A percentile compares a stretch with the other conserved stretches of the same genome.
These are phyloP conservation scores for Phoenicopterus ruber DNA, from an alignment of 2,113 vertebrate species.

Conservation along the genomic window DNA sequence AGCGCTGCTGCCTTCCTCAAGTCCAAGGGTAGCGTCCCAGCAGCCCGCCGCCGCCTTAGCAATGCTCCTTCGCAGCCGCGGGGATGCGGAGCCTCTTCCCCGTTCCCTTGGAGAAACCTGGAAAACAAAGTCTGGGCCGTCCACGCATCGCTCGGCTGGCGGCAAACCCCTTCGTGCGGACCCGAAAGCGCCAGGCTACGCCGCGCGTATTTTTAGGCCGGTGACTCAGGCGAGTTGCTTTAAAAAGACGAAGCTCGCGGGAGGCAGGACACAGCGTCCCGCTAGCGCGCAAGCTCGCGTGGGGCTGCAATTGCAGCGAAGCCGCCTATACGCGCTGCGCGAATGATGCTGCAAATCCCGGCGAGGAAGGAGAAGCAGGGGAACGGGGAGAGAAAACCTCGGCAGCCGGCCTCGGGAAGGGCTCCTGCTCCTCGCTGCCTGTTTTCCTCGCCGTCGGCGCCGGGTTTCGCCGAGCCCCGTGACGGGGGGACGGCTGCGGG, in stretches of 20 bases:
- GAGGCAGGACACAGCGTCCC: neutral
- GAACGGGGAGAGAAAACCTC: no score
- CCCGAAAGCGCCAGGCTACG: neutral
- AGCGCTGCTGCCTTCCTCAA: neutral
- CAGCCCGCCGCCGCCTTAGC: neutral
- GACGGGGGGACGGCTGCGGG: neutral
- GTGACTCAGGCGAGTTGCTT: neutral
- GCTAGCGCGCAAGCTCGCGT: fast-evolving
- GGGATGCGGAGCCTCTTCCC: no score
- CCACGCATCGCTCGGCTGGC: fast-evolving
- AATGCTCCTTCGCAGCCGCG: neutral
- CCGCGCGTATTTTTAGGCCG: neutral
- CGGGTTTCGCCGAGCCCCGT: neutral
- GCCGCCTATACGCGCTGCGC: neutral
- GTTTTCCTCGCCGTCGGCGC: fast-evolving
- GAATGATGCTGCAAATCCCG: neutral
- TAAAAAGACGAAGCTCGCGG: neutral
- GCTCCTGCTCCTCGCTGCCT: neutral
- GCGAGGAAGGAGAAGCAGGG: neutral
- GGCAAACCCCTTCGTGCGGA: neutral
- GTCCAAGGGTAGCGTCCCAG: neutral
- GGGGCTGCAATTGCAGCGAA: neutral
- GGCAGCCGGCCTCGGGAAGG: neutral
- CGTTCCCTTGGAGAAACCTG: neutral
- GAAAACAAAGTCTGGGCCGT: neutral